Evolutionary conservation across 2,113 vertebrate genomes (phyloP).

Genomic region (Brienomyrus brachyistius): DNA sequence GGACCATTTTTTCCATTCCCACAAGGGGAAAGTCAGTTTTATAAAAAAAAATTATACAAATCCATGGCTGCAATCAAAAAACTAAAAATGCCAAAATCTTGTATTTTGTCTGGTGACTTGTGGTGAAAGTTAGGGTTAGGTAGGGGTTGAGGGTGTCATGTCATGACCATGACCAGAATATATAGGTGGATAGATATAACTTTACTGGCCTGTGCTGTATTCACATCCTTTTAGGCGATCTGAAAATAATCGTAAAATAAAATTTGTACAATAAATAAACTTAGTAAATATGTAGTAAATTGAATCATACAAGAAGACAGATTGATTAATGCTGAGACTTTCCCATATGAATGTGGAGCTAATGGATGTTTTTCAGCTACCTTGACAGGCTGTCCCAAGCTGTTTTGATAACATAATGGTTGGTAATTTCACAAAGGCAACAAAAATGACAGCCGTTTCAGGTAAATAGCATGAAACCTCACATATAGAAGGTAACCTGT

Average conservation of each 20-base stretch:
- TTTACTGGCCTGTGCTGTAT: background rate
- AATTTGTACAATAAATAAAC: background rate
- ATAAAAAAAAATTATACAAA: no score
- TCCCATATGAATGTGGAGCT: background rate
- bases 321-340: background rate
- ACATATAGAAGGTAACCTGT: constrained; percentile 18
- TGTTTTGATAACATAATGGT: background rate
- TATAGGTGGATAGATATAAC: background rate
- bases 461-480: constrained; percentile 3
- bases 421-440: background rate
- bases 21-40: background rate
- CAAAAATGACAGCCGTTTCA: background rate
- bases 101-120: background rate
- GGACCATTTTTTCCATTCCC: background rate
- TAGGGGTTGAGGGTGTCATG: background rate
- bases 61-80: background rate
- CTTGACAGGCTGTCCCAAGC: background rate
- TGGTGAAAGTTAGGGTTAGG: background rate
- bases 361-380: background rate
- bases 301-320: background rate
- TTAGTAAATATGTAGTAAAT: background rate
- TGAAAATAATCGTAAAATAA: background rate
- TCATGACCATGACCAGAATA: background rate
- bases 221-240: background rate
- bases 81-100: background rate